phyloP scores from a whole-genome alignment of 2,797 vertebrate species.

The Acrossocheilus wenchowensis region DNA sequence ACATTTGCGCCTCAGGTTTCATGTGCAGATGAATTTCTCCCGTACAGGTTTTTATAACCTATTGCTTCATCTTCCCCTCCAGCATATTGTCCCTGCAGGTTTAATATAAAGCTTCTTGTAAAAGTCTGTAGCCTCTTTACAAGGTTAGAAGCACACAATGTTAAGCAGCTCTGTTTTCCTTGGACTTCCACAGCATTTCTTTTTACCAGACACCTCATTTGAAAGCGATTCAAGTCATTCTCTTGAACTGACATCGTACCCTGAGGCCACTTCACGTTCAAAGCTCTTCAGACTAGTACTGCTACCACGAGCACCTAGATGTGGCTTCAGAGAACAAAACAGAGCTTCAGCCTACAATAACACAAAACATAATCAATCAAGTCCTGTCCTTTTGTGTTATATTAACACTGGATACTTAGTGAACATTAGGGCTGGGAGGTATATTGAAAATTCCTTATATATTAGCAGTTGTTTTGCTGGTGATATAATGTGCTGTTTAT shows the following conservation, averaged over 20 bases:
- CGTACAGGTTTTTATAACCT: conserved; percentile 29
- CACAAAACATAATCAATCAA: conserved; percentile 36
- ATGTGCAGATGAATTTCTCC: conserved; percentile 14
- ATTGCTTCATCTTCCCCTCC: conserved; percentile 42
- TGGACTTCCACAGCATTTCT: conserved; percentile 46
- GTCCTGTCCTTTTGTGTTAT: conserved; percentile 10
- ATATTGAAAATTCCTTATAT: conserved; percentile 18
- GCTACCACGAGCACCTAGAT: conserved; percentile 28
- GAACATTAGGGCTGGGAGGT: conserved; percentile 11
- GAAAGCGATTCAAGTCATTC: conserved; percentile 33
- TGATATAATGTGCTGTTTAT: conserved; percentile 12
- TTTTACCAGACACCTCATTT: conserved; percentile 45
- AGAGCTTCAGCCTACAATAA: conserved; percentile 38
- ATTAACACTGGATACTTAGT: not conserved
- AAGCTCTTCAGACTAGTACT: conserved; percentile 20
- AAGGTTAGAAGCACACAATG: conserved; percentile 22
- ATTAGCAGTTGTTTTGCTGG: conserved; percentile 12
- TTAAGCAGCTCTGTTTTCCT: conserved; percentile 50
- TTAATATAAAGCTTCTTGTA: conserved; percentile 47
- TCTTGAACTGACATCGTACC: conserved; percentile 38
- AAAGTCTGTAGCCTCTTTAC: conserved; percentile 48
- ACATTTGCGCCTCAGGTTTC: conserved; percentile 6
- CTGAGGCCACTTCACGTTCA: conserved; percentile 16
- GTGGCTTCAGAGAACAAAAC: conserved; percentile 39
- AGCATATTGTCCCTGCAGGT: conserved; percentile 3